Percentiles rank a stretch among this genome's conserved stretches.
phyloP scores from a whole-genome alignment of 2,888 invertebrate genomes.

The Phrixothrix hirtus region DNA sequence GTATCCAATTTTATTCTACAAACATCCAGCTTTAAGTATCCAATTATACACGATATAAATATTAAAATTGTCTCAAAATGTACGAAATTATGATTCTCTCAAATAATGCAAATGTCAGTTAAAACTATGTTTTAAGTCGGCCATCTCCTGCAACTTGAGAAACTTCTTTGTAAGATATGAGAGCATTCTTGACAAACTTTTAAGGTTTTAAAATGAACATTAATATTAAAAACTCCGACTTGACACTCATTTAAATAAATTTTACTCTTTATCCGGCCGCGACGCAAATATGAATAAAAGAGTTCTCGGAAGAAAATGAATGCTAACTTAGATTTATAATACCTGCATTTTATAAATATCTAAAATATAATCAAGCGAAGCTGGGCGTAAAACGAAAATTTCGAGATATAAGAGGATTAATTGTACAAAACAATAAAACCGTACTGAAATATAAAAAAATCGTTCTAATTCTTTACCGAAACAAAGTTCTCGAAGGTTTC shows the following conservation, averaged over 20 bases:
- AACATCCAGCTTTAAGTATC: no score
- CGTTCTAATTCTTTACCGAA: background rate
- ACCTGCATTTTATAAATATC: conserved; percentile 30
- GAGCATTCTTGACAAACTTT: conserved; percentile 27
- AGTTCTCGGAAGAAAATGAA: conserved; percentile 24
- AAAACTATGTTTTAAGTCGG: background rate
- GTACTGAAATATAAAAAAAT: background rate
- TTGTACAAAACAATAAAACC: conserved; percentile 1
- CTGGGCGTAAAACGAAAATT: conserved; percentile 10
- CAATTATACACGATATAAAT: no score
- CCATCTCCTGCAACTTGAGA: conserved; percentile 1
- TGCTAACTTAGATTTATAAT: conserved; percentile 25
- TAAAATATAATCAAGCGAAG: conserved; percentile 26
- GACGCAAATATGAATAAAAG: conserved; percentile 33
- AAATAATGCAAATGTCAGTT: background rate
- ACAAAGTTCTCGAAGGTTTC: no score
- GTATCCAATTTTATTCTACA: no score
- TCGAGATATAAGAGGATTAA: background rate
- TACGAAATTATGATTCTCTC: no score
- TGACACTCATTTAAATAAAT: conserved; percentile 36
- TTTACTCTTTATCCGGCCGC: conserved; percentile 28
- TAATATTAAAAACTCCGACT: conserved; percentile 33
- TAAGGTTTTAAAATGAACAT: conserved; percentile 29
- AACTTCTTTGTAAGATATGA: conserved; percentile 12
- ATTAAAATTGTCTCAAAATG: no score